Percentiles rank a stretch among this genome's conserved stretches.
Evolutionary conservation across 2,888 invertebrate species (phyloP).

Genomic region (Ferdinandea cuprea): DNA sequence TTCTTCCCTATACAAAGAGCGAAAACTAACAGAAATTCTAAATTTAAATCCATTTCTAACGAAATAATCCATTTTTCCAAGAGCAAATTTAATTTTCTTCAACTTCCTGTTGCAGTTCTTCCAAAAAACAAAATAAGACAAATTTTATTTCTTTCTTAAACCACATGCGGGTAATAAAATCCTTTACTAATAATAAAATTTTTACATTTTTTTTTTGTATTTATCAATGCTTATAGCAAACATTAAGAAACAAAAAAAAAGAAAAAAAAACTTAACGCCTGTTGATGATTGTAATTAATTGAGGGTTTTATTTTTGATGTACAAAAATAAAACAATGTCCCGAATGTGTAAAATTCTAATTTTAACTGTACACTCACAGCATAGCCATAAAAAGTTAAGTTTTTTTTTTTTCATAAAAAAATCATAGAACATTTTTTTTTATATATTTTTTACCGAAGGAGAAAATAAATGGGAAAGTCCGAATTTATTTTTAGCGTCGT

Average conservation of each 20-base stretch:
- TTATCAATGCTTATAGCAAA: conserved; percentile 32
- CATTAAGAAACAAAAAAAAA: conserved; percentile 9
- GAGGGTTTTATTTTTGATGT: conserved; percentile 11
- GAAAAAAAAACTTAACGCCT: conserved; percentile 14
- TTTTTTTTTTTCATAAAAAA: conserved; percentile 8
- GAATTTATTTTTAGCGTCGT: conserved; percentile 36
- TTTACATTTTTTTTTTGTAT: conserved; percentile 8
- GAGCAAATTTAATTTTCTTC: neutral
- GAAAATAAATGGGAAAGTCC: conserved; percentile 25
- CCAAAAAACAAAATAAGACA: neutral
- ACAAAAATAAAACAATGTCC: conserved; percentile 21
- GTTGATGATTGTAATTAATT: conserved; percentile 46
- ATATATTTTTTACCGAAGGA: conserved; percentile 4
- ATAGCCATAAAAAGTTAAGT: conserved; percentile 16
- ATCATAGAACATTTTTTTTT: conserved; percentile 7
- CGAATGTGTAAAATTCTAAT: conserved; percentile 33
- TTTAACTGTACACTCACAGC: conserved; percentile 26
- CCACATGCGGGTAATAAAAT: neutral
- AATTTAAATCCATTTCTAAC: neutral
- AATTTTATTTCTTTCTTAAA: neutral
- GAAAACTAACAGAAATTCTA: neutral
- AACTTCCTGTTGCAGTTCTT: conserved; percentile 25
- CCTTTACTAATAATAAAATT: neutral
- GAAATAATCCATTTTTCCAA: too few species aligned
- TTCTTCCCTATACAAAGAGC: neutral